A percentile compares a stretch with the other conserved stretches of the same genome.
Evolutionary conservation across 2,888 invertebrate genomes (phyloP).

Genomic region (Ophonus ardosiacus): DNA sequence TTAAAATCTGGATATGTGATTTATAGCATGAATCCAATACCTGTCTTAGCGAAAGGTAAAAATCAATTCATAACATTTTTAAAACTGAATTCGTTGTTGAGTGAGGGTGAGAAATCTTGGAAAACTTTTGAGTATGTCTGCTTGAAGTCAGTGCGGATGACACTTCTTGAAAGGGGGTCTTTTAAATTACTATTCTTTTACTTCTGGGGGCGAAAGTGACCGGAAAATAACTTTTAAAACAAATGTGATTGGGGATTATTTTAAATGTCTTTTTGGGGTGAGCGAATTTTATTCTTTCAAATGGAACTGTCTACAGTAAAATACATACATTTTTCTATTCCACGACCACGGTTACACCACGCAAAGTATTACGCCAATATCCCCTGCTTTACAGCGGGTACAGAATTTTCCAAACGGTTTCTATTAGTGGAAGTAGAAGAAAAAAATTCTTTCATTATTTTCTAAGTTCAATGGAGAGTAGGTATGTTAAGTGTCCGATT

Average conservation of each 20-base stretch:
- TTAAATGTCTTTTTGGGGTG: constrained; percentile 66
- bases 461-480: no score
- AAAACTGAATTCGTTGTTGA: no score
- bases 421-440: neutral
- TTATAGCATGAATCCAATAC: no score
- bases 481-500: no score
- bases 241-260: constrained; percentile 73
- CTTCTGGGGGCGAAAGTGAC: constrained; percentile 70
- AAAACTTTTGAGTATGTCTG: constrained; percentile 27
- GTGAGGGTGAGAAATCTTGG: neutral
- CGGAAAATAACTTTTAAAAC: constrained; percentile 73
- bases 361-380: constrained; percentile 19
- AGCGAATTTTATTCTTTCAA: constrained; percentile 40
- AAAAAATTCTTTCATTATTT: neutral
- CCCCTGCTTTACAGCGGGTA: neutral
- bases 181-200: constrained; percentile 73
- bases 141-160: constrained; percentile 68
- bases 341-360: constrained; percentile 6
- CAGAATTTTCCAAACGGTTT: neutral
- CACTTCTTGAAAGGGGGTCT: constrained; percentile 69
- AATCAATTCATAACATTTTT: no score
- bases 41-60: no score
- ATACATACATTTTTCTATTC: constrained; percentile 39
- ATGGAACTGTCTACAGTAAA: constrained; percentile 39
- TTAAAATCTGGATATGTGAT: no score